A percentile compares a stretch with the other conserved stretches of the same genome.
phyloP scores from a whole-genome alignment of 2,113 vertebrate species.

The Lagopus leucura region DNA sequence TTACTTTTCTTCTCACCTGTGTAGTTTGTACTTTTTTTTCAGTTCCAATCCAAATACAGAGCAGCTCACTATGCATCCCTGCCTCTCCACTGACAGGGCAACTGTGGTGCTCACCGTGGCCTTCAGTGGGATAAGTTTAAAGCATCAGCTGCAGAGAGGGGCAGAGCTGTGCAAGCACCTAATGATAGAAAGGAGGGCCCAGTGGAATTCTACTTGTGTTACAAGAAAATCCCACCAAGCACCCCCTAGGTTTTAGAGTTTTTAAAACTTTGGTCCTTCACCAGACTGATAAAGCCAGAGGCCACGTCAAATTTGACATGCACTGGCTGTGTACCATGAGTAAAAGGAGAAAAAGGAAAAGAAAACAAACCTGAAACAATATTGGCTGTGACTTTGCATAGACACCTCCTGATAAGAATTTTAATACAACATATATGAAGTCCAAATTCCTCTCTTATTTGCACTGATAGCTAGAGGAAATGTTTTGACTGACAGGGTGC shows the following conservation, averaged over 20 bases:
- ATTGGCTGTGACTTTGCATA: slow-evolving; percentile 20
- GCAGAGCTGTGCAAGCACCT: background rate
- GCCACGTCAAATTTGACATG: background rate
- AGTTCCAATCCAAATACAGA: background rate
- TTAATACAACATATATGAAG: slow-evolving; percentile 47
- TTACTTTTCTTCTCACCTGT: background rate
- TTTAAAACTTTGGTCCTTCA: background rate
- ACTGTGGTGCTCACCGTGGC: background rate
- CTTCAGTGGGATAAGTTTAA: background rate
- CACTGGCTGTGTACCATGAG: background rate
- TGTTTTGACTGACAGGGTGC: slow-evolving; percentile 4
- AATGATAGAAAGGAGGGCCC: fast-evolving
- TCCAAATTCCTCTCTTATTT: slow-evolving; percentile 42
- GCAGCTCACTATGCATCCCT: background rate
- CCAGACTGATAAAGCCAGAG: background rate
- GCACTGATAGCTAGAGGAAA: slow-evolving; percentile 26
- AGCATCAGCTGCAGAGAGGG: background rate
- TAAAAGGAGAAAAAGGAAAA: fast-evolving
- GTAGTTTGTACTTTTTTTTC: background rate
- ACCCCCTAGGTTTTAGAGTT: background rate
- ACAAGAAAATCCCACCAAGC: background rate
- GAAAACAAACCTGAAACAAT: background rate
- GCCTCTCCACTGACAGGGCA: background rate
- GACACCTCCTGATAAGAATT: background rate
- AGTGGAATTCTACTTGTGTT: background rate